Conservation (phyloP, 2,888 invertebrate genomes). For the Calameuta filiformis region DNA sequence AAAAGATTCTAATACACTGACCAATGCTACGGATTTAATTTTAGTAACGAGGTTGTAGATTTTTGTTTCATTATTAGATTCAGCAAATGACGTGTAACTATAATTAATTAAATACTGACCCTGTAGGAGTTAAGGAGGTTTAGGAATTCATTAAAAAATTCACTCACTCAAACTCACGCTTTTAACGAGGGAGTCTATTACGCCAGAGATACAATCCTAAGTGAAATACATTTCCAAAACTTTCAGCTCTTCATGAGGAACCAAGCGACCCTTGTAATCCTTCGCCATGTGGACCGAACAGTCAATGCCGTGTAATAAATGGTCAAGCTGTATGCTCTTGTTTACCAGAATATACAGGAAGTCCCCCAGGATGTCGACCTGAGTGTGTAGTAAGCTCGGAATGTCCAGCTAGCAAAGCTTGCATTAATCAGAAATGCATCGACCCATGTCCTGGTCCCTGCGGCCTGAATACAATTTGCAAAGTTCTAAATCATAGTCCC, state of each 20-base stretch:
- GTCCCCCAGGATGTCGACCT: slow-evolving; percentile 85
- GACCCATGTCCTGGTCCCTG: slow-evolving; percentile 87
- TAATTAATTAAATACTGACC: neutral
- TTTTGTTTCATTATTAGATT: neutral
- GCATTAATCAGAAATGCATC: slow-evolving; percentile 78
- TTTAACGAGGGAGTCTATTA: neutral
- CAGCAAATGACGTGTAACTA: neutral
- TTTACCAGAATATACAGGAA: slow-evolving; percentile 80
- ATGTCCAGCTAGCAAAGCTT: slow-evolving; percentile 83
- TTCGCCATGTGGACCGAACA: slow-evolving; percentile 85
- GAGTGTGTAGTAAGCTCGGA: slow-evolving; percentile 85
- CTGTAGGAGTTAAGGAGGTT: neutral
- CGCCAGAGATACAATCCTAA: neutral
- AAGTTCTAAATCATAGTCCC: slow-evolving; percentile 82
- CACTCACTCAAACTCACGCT: neutral
- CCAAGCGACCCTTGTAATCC: slow-evolving; percentile 75
- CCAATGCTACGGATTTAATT: neutral
- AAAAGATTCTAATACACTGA: neutral
- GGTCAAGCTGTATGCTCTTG: slow-evolving; percentile 85
- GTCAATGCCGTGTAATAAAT: slow-evolving; percentile 81
- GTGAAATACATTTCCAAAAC: slow-evolving; percentile 29
- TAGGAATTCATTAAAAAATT: neutral
- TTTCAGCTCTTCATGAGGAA: neutral
- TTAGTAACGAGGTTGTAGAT: neutral
- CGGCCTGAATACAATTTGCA: slow-evolving; percentile 78